Evolutionary conservation across 2,797 vertebrate species (phyloP).

Genomic region (Urocyon cinereoargenteus): DNA sequence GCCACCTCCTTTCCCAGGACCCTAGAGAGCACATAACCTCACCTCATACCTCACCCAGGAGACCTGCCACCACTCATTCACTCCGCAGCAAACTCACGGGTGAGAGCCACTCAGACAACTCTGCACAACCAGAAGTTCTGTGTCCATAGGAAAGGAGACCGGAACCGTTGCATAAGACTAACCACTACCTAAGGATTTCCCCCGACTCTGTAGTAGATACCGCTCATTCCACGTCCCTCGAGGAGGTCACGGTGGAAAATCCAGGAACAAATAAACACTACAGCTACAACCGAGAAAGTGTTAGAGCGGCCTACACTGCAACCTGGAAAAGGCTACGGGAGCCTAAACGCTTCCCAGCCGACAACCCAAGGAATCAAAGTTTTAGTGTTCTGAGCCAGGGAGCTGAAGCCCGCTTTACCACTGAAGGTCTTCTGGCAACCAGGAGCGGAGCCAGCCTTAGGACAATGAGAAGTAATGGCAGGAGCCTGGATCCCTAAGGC

Average conservation of each 20-base stretch:
- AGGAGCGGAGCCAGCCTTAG: not conserved
- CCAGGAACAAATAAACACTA: not conserved
- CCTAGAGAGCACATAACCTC: not conserved
- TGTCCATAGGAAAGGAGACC: not conserved
- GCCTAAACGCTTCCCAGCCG: too few relatives aligned
- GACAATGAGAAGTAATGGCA: not conserved
- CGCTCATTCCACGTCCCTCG: not conserved
- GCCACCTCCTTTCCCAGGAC: not conserved
- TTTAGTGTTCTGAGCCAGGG: not conserved
- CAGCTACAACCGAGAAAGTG: not conserved
- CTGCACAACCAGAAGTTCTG: not conserved
- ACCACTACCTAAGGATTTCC: not conserved
- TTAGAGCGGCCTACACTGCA: not conserved
- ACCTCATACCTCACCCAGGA: not conserved
- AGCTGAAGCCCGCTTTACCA: not conserved
- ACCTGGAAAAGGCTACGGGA: not conserved
- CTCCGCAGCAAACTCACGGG: not conserved
- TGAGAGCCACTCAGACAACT: not conserved
- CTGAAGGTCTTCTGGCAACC: not conserved
- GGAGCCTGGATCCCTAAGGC: not conserved
- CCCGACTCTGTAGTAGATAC: not conserved
- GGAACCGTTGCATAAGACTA: not conserved
- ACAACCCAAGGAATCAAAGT: not conserved
- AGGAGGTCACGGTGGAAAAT: not conserved
- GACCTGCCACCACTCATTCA: not conserved